Evolutionary conservation across 1,140 invertebrate species (phyloP), one percentile per base, ranked within the genome.

Genomic region (Hylyphantes graminicola): DNA sequence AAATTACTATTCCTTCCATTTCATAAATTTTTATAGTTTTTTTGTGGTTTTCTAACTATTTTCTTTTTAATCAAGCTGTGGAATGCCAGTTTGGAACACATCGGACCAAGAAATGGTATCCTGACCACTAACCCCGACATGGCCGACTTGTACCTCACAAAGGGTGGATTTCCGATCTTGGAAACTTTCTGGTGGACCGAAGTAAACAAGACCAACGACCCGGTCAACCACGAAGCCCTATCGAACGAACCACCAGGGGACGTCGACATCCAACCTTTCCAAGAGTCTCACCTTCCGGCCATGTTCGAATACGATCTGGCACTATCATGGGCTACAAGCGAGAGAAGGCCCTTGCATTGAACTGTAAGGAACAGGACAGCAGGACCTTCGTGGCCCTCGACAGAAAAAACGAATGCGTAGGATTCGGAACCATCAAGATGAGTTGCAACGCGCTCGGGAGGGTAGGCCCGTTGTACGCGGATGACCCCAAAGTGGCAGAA

Each of bases 381-480:
- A n/a, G 74, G 10, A 54, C 86, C 0, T 17, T 87, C 13, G 87
- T 86, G 1, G 87, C 87, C 8, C 72, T 81, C 17, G 80, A 85
- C 9, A 73, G 59, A 10, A 53, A 51, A 7, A 35, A 35, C 35
- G 5, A 35, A 35, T 81, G 88, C 15, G 75, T 86, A 9, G 87
- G 87, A 12, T 87, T 81, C 55, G 87, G 86, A 7, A 82, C 63
- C 6, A 78, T 88, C 2, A 68, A 80, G 9, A 70, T 61, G 7
- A 86, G 81, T 55, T 85, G 86, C 61, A 55, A 79, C 2, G 72
- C 72, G 53, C 35, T 35, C 35, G 78, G 67, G 0, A 70, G 84
- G 13, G 57, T 86, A 0, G 88, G 87, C 12, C 88, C 88, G 9
- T 35, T 88, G 17, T 88, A 88, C 63, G 88, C 88, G 2, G 72